Evolutionary conservation across 2,113 vertebrate species (phyloP).

Genomic region (Kryptolebias marmoratus): DNA sequence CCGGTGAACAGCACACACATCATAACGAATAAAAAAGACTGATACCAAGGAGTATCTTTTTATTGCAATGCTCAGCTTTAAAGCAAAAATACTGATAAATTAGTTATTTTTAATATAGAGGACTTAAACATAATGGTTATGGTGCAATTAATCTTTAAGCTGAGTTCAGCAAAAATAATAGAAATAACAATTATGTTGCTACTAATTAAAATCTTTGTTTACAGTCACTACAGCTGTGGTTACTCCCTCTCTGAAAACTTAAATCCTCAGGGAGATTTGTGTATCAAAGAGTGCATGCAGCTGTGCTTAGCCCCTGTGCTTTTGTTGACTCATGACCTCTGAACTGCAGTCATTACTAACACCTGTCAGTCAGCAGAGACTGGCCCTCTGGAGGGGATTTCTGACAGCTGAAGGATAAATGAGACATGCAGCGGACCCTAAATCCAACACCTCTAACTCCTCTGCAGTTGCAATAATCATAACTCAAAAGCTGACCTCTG

Average conservation of each 20-base stretch:
- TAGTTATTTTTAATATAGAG: not conserved
- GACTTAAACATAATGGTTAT: not conserved
- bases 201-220: constrained; percentile 32
- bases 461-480: constrained; percentile 69
- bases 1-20: constrained; percentile 11
- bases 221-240: constrained; percentile 7
- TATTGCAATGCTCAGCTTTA: constrained; percentile 5
- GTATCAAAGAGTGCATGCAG: constrained; percentile 61
- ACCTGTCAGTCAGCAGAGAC: constrained; percentile 74
- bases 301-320: constrained; percentile 65
- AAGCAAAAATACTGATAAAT: constrained; percentile 5
- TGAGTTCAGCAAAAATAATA: constrained; percentile 4
- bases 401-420: constrained; percentile 77
- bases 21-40: constrained; percentile 3
- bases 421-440: constrained; percentile 64
- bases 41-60: not conserved
- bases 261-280: constrained; percentile 35
- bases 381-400: constrained; percentile 52
- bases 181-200: constrained; percentile 11
- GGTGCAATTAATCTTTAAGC: not conserved
- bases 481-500: constrained; percentile 72
- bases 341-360: constrained; percentile 72
- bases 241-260: constrained; percentile 26
- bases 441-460: constrained; percentile 52
- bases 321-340: constrained; percentile 67